Evolutionary conservation across 1,140 invertebrate species (phyloP).

Genomic region (Marisa cornuarietis): DNA sequence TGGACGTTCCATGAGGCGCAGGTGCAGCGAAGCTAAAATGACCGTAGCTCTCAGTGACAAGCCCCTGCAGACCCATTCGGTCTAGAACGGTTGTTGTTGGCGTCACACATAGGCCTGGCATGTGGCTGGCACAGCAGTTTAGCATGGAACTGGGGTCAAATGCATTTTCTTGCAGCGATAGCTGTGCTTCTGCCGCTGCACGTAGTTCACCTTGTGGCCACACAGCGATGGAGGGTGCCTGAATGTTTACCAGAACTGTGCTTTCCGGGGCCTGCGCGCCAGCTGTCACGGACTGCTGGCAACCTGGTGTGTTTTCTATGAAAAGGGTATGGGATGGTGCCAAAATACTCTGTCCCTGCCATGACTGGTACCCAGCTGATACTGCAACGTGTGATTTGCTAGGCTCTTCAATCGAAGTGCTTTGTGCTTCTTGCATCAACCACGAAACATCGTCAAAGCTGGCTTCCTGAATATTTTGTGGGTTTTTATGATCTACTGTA

Average conservation of each 20-base stretch:
- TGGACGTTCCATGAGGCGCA: too few species aligned
- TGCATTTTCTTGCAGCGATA: neutral
- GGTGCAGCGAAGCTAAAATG: too few species aligned
- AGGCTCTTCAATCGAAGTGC: neutral
- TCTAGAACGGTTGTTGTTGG: too few species aligned
- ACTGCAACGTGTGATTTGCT: neutral
- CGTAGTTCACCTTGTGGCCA: neutral
- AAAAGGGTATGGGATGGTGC: neutral
- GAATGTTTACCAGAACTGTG: neutral
- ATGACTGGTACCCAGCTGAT: neutral
- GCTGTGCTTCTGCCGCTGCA: neutral
- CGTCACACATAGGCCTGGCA: too few species aligned
- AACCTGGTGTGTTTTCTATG: neutral
- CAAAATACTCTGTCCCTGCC: neutral
- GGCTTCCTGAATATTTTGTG: too few species aligned
- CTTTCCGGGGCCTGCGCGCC: neutral
- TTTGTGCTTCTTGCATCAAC: neutral
- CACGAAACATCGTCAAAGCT: too few species aligned
- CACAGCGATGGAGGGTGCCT: neutral
- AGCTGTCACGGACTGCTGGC: neutral
- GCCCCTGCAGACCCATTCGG: too few species aligned
- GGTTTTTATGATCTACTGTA: too few species aligned
- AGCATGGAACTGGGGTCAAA: constrained; percentile 3
- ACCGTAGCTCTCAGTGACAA: too few species aligned
- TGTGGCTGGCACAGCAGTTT: neutral